Evolutionary conservation across 1,140 invertebrate genomes (phyloP), one percentile per base, ranked within the genome.

Genomic region (Drosophila kurseongensis): DNA sequence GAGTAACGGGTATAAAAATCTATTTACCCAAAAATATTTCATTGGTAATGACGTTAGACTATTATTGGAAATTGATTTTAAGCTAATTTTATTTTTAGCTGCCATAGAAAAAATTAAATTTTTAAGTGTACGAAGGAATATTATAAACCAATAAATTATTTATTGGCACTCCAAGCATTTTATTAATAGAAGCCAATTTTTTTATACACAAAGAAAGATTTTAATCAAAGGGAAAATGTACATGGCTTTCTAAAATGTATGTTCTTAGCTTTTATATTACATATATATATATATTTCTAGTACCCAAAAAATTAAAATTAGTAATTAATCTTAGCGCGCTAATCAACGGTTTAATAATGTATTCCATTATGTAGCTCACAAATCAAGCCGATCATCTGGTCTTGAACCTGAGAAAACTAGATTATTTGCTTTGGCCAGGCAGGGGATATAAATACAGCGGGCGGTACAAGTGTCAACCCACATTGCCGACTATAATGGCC

Each of bases 401-500:
- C 18, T 38, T 35, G 47, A 54, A 52, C 56, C 27, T 65, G 36
- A 35, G 29, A 36, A 23, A 5, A 32, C 35, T 36, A 12, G 59
- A 67, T 32, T 41, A 35, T 48, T 66, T 62, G 36, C 27, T 16
- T 18, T 51, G 48, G 48, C 50, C 14, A 35, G 18, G 41, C 35
- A 48, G 56, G 38, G 18, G 14, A 42, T 71, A 73, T 45, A 62
- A 40, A 50, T 61, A 47, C 44, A 57, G 41, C 41, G 42, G 29
- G 42, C 10, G 47, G 44, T n/a, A 29, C 13, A 38, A 48, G 47
- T 66, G 42, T 58, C 66, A 72, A 40, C 67, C 48, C 71, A 62
- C 71, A 76, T 66, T 41, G 38, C 16, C 27, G 23, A 45, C 71
- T 3, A 5, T 51, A 76, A 60, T 54, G 32, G 55, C 72, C 61